Evolutionary conservation across 2,113 vertebrate genomes (phyloP).

Genomic region (Eptesicus fuscus): DNA sequence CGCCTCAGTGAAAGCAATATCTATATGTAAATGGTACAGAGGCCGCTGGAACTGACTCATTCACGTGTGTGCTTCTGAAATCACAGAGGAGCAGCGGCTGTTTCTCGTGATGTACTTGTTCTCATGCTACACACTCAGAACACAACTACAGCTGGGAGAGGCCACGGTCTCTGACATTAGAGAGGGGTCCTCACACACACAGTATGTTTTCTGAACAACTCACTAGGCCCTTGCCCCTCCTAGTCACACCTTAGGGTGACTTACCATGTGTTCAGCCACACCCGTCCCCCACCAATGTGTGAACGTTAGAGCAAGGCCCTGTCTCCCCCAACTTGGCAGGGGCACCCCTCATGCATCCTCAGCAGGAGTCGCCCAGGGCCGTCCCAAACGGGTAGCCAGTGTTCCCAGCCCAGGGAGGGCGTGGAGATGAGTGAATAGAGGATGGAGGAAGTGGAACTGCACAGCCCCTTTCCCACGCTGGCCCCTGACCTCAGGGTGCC

Average conservation of each 20-base stretch:
- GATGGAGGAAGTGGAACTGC: constrained; percentile 34
- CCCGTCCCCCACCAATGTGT: background rate
- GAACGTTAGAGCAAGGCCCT: background rate
- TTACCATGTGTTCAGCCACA: background rate
- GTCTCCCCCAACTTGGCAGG: background rate
- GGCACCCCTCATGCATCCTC: background rate
- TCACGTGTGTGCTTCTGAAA: background rate
- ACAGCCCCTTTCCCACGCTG: constrained; percentile 36
- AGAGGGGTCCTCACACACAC: background rate
- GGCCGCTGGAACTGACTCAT: background rate
- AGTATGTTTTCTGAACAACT: background rate
- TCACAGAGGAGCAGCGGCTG: background rate
- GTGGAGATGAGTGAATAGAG: background rate
- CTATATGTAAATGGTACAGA: background rate
- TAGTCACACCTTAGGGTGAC: background rate
- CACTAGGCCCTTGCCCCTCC: background rate
- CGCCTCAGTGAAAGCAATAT: background rate
- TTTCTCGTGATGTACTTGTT: background rate
- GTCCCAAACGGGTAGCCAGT: background rate
- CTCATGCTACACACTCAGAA: background rate
- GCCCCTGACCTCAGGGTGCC: background rate
- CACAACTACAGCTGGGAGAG: background rate
- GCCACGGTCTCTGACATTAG: background rate
- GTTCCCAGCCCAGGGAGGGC: background rate
- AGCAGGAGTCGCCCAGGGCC: background rate